phyloP scores from a whole-genome alignment of 2,797 vertebrate species.

The Erethizon dorsatum region DNA sequence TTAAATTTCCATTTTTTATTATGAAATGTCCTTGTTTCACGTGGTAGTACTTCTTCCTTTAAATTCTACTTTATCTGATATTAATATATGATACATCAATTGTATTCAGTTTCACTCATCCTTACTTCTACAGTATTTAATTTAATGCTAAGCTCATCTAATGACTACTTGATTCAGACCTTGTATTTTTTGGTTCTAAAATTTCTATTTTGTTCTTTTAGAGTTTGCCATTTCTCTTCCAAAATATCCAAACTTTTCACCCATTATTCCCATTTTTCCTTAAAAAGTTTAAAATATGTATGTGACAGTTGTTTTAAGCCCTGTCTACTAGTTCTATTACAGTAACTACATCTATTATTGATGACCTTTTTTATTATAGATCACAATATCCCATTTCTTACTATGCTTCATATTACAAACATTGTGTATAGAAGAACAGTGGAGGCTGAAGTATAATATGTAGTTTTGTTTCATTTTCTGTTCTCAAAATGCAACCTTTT shows the following conservation, averaged over 20 bases:
- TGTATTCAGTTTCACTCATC: neutral
- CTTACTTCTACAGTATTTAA: constrained; percentile 19
- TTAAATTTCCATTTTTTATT: constrained; percentile 19
- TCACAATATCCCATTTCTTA: neutral
- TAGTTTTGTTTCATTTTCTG: neutral
- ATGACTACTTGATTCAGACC: constrained; percentile 24
- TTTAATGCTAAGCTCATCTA: neutral
- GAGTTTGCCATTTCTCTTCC: neutral
- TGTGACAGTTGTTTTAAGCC: neutral
- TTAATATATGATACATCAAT: neutral
- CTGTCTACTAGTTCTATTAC: constrained; percentile 15
- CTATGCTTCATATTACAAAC: neutral
- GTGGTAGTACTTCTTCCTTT: constrained; percentile 20
- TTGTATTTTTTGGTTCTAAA: constrained; percentile 47
- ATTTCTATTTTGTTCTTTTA: constrained; percentile 19
- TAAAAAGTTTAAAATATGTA: neutral
- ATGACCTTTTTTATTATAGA: neutral
- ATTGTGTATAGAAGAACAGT: neutral
- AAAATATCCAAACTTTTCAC: neutral
- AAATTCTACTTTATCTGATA: neutral
- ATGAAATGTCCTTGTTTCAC: constrained; percentile 8
- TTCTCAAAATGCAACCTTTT: neutral
- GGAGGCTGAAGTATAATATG: neutral
- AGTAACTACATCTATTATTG: neutral
- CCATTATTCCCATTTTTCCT: neutral